These are phyloP conservation scores for Meda fulgida DNA, from an alignment of 2,797 vertebrate species.

Conservation along the genomic window DNA sequence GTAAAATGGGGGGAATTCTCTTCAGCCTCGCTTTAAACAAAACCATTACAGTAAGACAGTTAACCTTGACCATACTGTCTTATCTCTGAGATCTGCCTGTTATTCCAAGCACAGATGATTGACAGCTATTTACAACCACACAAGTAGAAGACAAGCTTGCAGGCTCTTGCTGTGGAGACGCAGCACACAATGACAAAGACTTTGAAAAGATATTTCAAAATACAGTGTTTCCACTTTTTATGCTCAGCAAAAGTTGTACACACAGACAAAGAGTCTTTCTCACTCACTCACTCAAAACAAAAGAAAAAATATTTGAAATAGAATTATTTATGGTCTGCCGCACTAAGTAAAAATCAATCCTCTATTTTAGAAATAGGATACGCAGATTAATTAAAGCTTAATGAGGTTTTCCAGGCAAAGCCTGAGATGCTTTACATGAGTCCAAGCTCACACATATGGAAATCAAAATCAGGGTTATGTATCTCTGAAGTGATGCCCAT, in stretches of 20 bases:
- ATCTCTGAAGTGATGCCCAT: not conserved
- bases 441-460: conserved; percentile 18
- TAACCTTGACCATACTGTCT: conserved; percentile 19
- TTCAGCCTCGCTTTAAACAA: not conserved
- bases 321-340: conserved; percentile 79
- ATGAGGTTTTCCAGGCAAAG: conserved; percentile 78
- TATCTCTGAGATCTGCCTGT: conserved; percentile 22
- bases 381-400: conserved; percentile 82
- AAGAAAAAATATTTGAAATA: conserved; percentile 76
- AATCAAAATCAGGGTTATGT: conserved; percentile 8
- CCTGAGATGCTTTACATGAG: conserved; percentile 48
- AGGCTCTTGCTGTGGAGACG: not conserved
- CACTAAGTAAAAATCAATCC: conserved; percentile 82
- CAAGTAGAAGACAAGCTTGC: not conserved
- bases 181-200: conserved; percentile 12
- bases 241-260: not conserved
- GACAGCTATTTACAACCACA: conserved; percentile 31
- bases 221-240: not conserved
- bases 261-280: conserved; percentile 5
- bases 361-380: conserved; percentile 82
- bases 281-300: conserved; percentile 1
- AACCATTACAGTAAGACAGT: conserved; percentile 18
- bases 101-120: conserved; percentile 1
- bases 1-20: conserved; percentile 29
- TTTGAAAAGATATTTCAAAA: conserved; percentile 11